Evolutionary conservation across 2,113 vertebrate species (phyloP).

Genomic region (Lampris incognitus): DNA sequence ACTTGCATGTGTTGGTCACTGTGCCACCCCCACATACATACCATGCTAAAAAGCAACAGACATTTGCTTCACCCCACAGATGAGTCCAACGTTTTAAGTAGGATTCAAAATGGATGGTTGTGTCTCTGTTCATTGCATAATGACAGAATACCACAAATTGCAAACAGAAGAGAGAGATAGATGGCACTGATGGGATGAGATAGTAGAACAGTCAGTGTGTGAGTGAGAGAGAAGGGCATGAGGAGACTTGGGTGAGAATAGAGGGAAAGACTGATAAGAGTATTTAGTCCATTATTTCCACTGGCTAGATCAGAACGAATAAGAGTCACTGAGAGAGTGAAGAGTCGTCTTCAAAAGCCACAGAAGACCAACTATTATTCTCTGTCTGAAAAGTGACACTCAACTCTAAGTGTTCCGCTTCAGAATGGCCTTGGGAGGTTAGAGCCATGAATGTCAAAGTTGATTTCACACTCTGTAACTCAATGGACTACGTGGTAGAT

Average conservation of each 20-base stretch:
- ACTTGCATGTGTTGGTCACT: too few relatives aligned
- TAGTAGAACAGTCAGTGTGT: background rate
- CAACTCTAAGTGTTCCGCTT: conserved; percentile 67
- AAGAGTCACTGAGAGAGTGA: conserved; percentile 65
- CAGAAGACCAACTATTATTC: conserved; percentile 68
- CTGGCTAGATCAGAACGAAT: conserved; percentile 66
- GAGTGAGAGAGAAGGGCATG: conserved; percentile 2
- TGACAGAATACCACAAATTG: too few relatives aligned
- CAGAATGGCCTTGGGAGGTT: conserved; percentile 73
- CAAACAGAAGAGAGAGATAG: background rate
- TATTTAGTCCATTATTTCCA: conserved; percentile 67
- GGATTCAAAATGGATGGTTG: too few relatives aligned
- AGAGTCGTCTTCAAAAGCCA: conserved; percentile 70
- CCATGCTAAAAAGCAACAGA: too few relatives aligned
- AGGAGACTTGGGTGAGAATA: conserved; percentile 24
- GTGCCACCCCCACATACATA: too few relatives aligned
- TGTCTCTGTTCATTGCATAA: too few relatives aligned
- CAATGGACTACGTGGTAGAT: conserved; percentile 62
- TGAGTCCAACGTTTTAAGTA: too few relatives aligned
- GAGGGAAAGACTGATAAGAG: conserved; percentile 32
- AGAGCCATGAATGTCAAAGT: conserved; percentile 77
- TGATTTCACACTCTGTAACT: conserved; percentile 76
- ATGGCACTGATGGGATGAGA: background rate
- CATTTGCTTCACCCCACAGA: too few relatives aligned
- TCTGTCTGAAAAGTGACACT: conserved; percentile 72